Evolutionary conservation across 2,797 vertebrate genomes (phyloP).

Genomic region (Tympanoctomys barrerae): DNA sequence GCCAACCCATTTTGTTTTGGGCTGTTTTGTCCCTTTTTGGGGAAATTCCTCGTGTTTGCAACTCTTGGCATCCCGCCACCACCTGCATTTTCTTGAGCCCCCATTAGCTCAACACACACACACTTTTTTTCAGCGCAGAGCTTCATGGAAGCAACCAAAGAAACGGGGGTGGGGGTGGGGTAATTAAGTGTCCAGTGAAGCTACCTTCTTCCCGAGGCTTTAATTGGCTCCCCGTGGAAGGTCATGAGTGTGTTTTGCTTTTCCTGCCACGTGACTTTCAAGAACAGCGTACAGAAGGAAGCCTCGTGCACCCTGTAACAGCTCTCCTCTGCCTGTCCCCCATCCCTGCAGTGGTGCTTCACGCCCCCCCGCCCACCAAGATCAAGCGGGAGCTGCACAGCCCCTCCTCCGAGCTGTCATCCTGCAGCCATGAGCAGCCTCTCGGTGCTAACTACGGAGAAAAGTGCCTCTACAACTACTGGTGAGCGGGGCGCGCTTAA

Average conservation of each 20-base stretch:
- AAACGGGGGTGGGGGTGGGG: background rate
- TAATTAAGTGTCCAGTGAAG: constrained; percentile 13
- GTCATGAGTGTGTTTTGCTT: background rate
- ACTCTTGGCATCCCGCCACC: background rate
- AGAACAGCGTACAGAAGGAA: constrained; percentile 39
- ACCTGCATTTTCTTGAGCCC: background rate
- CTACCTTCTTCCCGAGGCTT: constrained; percentile 27
- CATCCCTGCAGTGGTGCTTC: constrained; percentile 94
- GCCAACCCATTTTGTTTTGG: constrained; percentile 28
- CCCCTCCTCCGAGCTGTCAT: constrained; percentile 93
- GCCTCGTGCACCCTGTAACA: background rate
- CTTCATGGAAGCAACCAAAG: constrained; percentile 24
- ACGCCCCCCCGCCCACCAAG: constrained; percentile 95
- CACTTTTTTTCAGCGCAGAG: background rate
- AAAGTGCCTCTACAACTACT: constrained; percentile 99
- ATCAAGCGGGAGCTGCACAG: constrained; percentile 96
- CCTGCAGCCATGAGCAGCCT: constrained; percentile 95
- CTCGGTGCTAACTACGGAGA: constrained; percentile 94
- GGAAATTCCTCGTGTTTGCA: background rate
- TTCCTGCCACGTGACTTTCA: background rate
- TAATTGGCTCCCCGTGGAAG: constrained; percentile 8
- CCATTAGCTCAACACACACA: background rate
- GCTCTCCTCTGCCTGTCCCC: background rate
- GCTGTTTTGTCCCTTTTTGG: background rate
- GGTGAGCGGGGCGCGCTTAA: constrained; percentile 87